These are phyloP conservation scores for Indri indri DNA, from an alignment of 2,113 vertebrate species.

Conservation along the genomic window DNA sequence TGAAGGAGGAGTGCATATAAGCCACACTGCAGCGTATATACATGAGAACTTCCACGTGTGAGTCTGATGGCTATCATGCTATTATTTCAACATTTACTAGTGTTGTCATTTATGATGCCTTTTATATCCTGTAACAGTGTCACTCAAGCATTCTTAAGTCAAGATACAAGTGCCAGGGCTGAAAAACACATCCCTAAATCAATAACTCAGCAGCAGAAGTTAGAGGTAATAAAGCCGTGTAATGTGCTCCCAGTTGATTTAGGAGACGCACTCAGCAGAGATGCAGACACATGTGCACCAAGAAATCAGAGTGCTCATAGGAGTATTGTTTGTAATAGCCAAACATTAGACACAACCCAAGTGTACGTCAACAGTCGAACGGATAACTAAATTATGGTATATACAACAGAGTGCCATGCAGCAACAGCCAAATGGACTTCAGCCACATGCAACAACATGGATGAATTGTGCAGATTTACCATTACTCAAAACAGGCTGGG, in stretches of 20 bases:
- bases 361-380: accelerated
- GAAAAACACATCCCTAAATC: neutral
- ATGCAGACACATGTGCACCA: neutral
- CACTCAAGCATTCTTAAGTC: constrained; percentile 33
- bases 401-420: accelerated
- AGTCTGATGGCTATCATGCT: neutral
- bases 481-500: neutral
- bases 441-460: accelerated
- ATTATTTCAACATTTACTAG: constrained; percentile 2
- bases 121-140: neutral
- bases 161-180: neutral
- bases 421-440: neutral
- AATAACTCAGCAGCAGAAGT: neutral
- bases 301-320: accelerated
- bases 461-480: accelerated
- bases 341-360: neutral
- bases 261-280: neutral
- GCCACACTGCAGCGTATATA: neutral
- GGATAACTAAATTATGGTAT: accelerated
- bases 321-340: neutral
- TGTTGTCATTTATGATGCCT: constrained; percentile 9
- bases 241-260: accelerated
- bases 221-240: neutral
- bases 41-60: neutral
- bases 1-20: neutral